Percentiles rank a stretch among this genome's conserved stretches.
Evolutionary conservation across 2,888 invertebrate genomes (phyloP).

Genomic region (Amphipyra berbera): DNA sequence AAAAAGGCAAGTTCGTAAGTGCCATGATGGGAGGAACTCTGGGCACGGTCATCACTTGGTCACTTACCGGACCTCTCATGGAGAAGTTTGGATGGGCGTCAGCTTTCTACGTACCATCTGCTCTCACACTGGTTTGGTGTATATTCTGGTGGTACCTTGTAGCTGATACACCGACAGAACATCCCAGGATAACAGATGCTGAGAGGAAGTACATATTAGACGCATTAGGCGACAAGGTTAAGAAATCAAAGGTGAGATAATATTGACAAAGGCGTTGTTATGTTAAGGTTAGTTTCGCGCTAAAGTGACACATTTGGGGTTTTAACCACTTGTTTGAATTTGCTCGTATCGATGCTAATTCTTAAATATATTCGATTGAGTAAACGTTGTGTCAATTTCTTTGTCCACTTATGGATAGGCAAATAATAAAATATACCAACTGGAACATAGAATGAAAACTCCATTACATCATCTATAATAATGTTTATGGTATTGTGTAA

Average conservation of each 20-base stretch:
- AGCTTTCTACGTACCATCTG: slow-evolving; percentile 91
- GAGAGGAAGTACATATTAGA: slow-evolving; percentile 91
- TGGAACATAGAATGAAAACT: slow-evolving; percentile 30
- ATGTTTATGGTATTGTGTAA: slow-evolving; percentile 21
- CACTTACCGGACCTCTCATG: slow-evolving; percentile 91
- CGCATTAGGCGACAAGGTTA: slow-evolving; percentile 89
- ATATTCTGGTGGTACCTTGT: slow-evolving; percentile 91
- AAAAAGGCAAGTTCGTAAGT: slow-evolving; percentile 93
- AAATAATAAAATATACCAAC: slow-evolving; percentile 31
- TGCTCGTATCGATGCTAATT: slow-evolving; percentile 45
- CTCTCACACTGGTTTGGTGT: slow-evolving; percentile 89
- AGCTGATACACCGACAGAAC: slow-evolving; percentile 91
- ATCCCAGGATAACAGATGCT: slow-evolving; percentile 90
- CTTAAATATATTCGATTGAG: slow-evolving; percentile 34
- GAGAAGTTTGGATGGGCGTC: slow-evolving; percentile 91
- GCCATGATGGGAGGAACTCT: slow-evolving; percentile 93
- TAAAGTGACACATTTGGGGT: slow-evolving; percentile 59
- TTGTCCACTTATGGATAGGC: slow-evolving; percentile 28
- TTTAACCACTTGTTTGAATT: slow-evolving; percentile 34
- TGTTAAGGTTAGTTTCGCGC: slow-evolving; percentile 51
- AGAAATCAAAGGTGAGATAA: slow-evolving; percentile 88
- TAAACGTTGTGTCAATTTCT: slow-evolving; percentile 33
- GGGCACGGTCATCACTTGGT: slow-evolving; percentile 93
- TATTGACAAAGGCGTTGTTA: slow-evolving; percentile 52
- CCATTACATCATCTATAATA: slow-evolving; percentile 52